Conservation (phyloP, 2,888 invertebrate genomes). For the Xestoiulus laeticollis region DNA sequence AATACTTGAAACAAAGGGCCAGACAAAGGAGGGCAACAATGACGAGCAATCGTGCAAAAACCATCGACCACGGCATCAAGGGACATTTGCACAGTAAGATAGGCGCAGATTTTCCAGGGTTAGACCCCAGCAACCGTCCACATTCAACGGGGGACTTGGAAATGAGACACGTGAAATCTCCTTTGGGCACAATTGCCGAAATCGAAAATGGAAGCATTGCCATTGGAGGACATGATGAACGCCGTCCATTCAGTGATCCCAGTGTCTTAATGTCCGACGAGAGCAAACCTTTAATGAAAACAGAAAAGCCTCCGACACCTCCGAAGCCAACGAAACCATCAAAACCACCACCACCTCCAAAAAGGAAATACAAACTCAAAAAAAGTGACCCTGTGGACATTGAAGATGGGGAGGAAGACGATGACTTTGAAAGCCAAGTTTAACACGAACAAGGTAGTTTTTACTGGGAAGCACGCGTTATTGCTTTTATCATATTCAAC, state of each 20-base stretch:
- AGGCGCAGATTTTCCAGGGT: constrained; percentile 48
- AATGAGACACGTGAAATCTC: constrained; percentile 43
- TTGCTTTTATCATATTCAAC: not conserved
- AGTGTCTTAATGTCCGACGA: constrained; percentile 45
- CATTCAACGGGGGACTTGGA: constrained; percentile 56
- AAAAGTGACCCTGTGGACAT: constrained; percentile 53
- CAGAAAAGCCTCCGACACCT: constrained; percentile 10
- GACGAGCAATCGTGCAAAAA: constrained; percentile 48
- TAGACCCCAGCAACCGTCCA: constrained; percentile 53
- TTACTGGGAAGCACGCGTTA: too few relatives aligned
- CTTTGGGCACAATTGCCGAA: constrained; percentile 54
- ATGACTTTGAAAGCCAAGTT: constrained; percentile 51
- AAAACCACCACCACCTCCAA: not conserved
- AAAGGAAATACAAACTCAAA: constrained; percentile 49
- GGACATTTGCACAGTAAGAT: not conserved
- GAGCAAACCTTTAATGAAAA: constrained; percentile 42
- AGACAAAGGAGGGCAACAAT: constrained; percentile 48
- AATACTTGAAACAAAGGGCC: constrained; percentile 48
- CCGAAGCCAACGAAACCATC: constrained; percentile 38
- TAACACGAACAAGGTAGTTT: not conserved
- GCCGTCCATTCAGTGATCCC: constrained; percentile 46
- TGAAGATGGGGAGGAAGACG: constrained; percentile 51
- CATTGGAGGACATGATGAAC: not conserved
- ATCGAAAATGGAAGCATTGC: constrained; percentile 53
- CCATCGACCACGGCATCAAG: constrained; percentile 48